These are phyloP conservation scores for Chrysopilus asiliformis DNA, from an alignment of 2,888 invertebrate species.

Conservation along the genomic window DNA sequence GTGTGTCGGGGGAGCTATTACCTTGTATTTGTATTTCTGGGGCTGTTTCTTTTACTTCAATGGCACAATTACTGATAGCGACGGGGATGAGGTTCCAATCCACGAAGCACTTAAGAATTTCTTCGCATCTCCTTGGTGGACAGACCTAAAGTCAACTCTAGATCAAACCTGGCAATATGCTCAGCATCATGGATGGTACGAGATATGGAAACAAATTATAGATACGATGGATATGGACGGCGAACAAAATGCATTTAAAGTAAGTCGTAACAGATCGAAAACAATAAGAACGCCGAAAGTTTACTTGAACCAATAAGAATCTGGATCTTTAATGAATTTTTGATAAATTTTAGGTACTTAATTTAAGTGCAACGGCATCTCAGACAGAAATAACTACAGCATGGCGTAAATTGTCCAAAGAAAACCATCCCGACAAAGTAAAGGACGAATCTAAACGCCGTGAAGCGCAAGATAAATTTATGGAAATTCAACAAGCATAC, in stretches of 20 bases:
- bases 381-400: slow-evolving; percentile 73
- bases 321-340: no score
- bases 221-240: slow-evolving; percentile 82
- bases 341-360: slow-evolving; percentile 47
- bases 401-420: slow-evolving; percentile 70
- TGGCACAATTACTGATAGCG: slow-evolving; percentile 67
- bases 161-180: slow-evolving; percentile 63
- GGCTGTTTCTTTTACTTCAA: slow-evolving; percentile 75
- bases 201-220: slow-evolving; percentile 75
- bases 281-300: not conserved
- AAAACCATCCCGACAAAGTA: slow-evolving; percentile 85
- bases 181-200: slow-evolving; percentile 75
- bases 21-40: slow-evolving; percentile 62
- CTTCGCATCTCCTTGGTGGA: slow-evolving; percentile 79
- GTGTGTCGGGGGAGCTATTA: slow-evolving; percentile 45
- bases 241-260: slow-evolving; percentile 77
- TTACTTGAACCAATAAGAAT: not conserved
- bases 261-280: slow-evolving; percentile 33
- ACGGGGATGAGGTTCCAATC: slow-evolving; percentile 76
- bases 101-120: slow-evolving; percentile 82
- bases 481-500: slow-evolving; percentile 88
- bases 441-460: slow-evolving; percentile 54
- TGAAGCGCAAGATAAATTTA: slow-evolving; percentile 71
- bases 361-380: slow-evolving; percentile 61
- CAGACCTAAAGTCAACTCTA: slow-evolving; percentile 62